phyloP scores from a whole-genome alignment of 2,888 invertebrate species.

The Drosophila nigricruria region DNA sequence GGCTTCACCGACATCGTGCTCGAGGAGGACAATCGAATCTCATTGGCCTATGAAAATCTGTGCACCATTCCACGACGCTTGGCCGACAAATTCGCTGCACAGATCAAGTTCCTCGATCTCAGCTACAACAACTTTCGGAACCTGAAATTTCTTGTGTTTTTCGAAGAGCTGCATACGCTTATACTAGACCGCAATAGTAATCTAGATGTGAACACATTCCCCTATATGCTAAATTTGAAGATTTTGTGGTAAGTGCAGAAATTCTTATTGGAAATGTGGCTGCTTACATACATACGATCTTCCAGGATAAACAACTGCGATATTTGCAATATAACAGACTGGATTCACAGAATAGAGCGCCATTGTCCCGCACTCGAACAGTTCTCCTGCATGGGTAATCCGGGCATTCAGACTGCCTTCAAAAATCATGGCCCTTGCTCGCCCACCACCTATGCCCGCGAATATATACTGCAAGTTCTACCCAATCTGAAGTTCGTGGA shows the following conservation, averaged over 20 bases:
- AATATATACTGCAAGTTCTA: constrained; percentile 76
- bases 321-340: constrained; percentile 89
- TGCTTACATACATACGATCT: background rate
- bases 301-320: constrained; percentile 89
- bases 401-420: constrained; percentile 89
- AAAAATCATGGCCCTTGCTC: constrained; percentile 37
- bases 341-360: constrained; percentile 89
- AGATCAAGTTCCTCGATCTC: constrained; percentile 89
- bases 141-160: constrained; percentile 90
- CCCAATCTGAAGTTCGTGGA: constrained; percentile 80
- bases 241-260: constrained; percentile 88
- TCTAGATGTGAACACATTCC: constrained; percentile 89
- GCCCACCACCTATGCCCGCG: constrained; percentile 84
- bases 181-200: constrained; percentile 93
- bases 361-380: constrained; percentile 91
- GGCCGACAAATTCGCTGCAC: constrained; percentile 87
- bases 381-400: constrained; percentile 92
- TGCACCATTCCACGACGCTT: constrained; percentile 88
- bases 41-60: constrained; percentile 90
- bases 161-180: constrained; percentile 90
- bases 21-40: constrained; percentile 87
- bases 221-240: constrained; percentile 90
- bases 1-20: constrained; percentile 79
- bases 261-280: background rate
- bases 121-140: constrained; percentile 92